phyloP scores from a whole-genome alignment of 2,888 invertebrate species.

The Ormyrus rosae region DNA sequence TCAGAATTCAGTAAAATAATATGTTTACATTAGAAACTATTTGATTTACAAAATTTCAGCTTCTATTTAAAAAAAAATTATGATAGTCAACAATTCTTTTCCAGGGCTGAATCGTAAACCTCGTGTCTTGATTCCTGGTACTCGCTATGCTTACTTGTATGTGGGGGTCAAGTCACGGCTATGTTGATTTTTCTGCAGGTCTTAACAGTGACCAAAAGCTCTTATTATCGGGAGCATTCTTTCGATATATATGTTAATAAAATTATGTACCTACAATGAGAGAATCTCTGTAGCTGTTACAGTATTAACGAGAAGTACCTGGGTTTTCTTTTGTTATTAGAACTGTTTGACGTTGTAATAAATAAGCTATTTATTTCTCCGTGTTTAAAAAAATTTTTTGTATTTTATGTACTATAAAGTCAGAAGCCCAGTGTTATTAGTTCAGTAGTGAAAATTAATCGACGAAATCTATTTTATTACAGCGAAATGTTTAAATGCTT shows the following conservation, averaged over 20 bases:
- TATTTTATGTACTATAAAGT: conserved; percentile 11
- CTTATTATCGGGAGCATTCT: conserved; percentile 38
- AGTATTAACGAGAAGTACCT: conserved; percentile 13
- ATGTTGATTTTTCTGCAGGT: conserved; percentile 42
- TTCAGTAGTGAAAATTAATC: conserved; percentile 1
- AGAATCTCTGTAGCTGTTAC: conserved; percentile 53
- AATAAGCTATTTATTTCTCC: conserved; percentile 40
- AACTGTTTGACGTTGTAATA: conserved; percentile 24
- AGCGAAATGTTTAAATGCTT: background rate
- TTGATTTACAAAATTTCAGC: conserved; percentile 35
- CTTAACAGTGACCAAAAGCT: conserved; percentile 39
- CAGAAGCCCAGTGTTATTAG: conserved; percentile 40
- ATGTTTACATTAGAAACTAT: background rate
- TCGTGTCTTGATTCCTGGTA: conserved; percentile 46
- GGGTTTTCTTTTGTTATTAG: conserved; percentile 31
- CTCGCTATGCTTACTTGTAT: conserved; percentile 48
- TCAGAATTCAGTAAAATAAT: conserved; percentile 1
- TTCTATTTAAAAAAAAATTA: conserved; percentile 21
- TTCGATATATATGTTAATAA: conserved; percentile 23
- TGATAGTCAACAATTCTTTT: conserved; percentile 48
- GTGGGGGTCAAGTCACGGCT: conserved; percentile 37
- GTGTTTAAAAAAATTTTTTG: conserved; percentile 31
- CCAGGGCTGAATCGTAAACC: conserved; percentile 48
- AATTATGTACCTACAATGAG: conserved; percentile 45
- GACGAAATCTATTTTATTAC: conserved; percentile 14